These are phyloP conservation scores for Micromys minutus DNA, from an alignment of 2,113 vertebrate species.

Conservation along the genomic window DNA sequence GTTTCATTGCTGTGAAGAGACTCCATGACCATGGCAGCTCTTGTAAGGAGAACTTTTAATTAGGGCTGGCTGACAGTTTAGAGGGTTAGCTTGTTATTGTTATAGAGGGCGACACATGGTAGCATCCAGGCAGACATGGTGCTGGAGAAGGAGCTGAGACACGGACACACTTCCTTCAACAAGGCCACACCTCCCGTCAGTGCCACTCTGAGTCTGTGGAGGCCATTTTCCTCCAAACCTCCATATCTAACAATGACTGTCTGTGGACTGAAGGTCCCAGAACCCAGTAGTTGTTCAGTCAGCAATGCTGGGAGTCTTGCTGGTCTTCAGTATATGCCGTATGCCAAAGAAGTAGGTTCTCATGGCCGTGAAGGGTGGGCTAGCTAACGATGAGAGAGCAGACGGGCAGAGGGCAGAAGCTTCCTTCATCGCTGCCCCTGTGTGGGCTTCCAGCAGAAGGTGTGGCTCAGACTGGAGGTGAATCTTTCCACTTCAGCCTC, in stretches of 20 bases:
- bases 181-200: neutral
- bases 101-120: neutral
- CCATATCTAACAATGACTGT: neutral
- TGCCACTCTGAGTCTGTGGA: neutral
- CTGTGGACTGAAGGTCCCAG: neutral
- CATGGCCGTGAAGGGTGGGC: neutral
- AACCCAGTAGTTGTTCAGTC: neutral
- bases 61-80: neutral
- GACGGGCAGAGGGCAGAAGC: neutral
- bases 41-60: neutral
- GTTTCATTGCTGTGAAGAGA: neutral
- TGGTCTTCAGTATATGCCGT: neutral
- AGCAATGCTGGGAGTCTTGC: neutral
- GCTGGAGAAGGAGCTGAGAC: neutral
- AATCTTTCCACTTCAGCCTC: neutral
- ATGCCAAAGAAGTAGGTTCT: neutral
- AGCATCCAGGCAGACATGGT: neutral
- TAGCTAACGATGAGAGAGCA: neutral
- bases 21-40: neutral
- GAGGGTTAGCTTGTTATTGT: neutral
- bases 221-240: neutral
- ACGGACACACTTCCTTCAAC: neutral
- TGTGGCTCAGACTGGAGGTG: neutral
- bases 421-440: neutral
- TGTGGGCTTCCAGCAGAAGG: neutral